A percentile compares a stretch with the other conserved stretches of the same genome.
These are phyloP conservation scores for Hydropotes inermis DNA, from an alignment of 2,113 vertebrate genomes.

Conservation along the genomic window DNA sequence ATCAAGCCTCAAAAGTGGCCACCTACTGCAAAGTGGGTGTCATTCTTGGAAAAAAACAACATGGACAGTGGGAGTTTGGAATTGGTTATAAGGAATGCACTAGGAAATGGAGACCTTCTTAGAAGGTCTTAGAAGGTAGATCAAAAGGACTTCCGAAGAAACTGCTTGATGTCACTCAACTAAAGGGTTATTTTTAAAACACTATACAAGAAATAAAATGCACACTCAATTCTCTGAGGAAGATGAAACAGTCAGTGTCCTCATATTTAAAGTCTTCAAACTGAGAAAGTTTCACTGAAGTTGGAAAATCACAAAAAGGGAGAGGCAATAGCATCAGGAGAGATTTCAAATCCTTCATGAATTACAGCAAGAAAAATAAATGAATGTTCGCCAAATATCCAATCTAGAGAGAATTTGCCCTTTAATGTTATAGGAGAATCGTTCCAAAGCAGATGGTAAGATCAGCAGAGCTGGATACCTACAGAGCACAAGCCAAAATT, in stretches of 20 bases:
- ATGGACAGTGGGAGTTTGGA: not conserved
- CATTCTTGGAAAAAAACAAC: accelerated
- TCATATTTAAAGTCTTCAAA: not conserved
- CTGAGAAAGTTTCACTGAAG: not conserved
- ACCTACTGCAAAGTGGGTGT: too few species aligned
- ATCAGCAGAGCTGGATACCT: not conserved
- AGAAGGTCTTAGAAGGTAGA: not conserved
- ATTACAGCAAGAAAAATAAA: not conserved
- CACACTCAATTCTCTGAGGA: not conserved
- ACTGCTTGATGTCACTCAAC: not conserved
- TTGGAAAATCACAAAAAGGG: not conserved
- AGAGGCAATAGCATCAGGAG: not conserved
- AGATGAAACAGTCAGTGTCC: not conserved
- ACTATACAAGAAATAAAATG: not conserved
- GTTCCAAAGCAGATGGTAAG: conserved; percentile 20
- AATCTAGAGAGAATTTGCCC: not conserved
- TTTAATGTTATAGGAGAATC: not conserved
- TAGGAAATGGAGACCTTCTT: not conserved
- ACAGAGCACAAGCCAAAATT: not conserved
- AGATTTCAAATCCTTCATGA: not conserved
- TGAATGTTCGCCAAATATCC: not conserved
- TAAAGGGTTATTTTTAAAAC: not conserved
- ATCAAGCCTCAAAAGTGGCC: not conserved
- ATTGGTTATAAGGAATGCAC: accelerated
- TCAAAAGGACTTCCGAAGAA: not conserved